Base-by-base conservation (phyloP, 2,797 vertebrate species). In the Rhinichthys osculus region DNA sequence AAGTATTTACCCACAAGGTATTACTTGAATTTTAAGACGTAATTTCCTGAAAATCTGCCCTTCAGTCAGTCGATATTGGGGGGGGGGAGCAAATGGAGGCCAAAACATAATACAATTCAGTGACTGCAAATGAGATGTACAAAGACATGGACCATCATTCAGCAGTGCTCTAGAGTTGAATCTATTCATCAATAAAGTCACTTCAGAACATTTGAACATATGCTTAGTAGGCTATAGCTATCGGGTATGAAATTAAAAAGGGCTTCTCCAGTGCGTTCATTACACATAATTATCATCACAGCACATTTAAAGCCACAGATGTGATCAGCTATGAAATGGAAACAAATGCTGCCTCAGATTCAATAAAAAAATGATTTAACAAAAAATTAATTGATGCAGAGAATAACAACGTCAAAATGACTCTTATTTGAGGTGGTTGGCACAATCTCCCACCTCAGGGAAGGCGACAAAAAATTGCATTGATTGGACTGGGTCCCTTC, bases 171-270 rank as follows among this genome's bases (percentile, higher is more conserved):
- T 54, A n/a, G 64, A 70, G 19, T 38, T 69, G 2, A 81, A 69
- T 70, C 30, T 27, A 17, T 69, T 38, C 7, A 69, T 52, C 52
- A 59, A 71, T 76, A 54, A 64, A 85, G 35, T 44, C 42, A 66
- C 83, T 40, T 42, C 50, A 50, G 57, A 59, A 50, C 80, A 82
- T 81, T 71, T 42, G 57, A 59, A 50, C 80, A 82, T 81, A 81
- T 42, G 50, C 50, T 78, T 50, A 19, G 50, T 57, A 27, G 50
- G 47, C 23, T 35, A 17, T 27, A 42, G 67, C 23, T 42, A 72
- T 72, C 50, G 72, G 67, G 67, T 72, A 72, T 72, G 50, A 82
- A 82, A 72, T 82, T 59, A 82, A 82, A 70, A 72, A 72, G n/a
- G 13, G 30, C 30, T 67, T 42, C 30, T 81, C 44, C 47, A 19